Base-by-base conservation (phyloP, 2,888 invertebrate genomes). In the Cylindroiulus punctatus region DNA sequence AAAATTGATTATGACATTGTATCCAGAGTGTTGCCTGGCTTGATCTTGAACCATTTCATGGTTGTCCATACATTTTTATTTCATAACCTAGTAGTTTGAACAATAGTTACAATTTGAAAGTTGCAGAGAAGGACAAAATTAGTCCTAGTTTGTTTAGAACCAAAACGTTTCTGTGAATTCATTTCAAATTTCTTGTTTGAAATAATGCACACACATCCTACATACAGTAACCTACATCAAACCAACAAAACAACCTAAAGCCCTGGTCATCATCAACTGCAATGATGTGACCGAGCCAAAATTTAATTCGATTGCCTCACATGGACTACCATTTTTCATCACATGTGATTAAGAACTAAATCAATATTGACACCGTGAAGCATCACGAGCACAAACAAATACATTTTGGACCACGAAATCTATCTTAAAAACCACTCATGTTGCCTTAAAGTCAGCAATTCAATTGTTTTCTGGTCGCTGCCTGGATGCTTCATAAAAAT, bases 401-500 rank as follows among this genome's bases (percentile, higher is more conserved):
- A 76, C 76, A 76, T 30, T 26, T 76, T 26, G 30, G 76, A 76
- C 76, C 76, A 14, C 76, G 1, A 0, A 30, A 22, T 30, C 76
- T 26, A 76, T 76, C 76, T 30, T 76, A 30, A 76, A 76, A 76
- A 76, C 76, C 76, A 76, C 76, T 76, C 76, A 76, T 30, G 76
- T 76, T 76, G 76, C 30, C 76, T 76, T 76, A 76, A 76, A 76
- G 30, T 30, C 76, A 76, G 76, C 76, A 76, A 76, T 76, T 76
- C 76, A 76, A 76, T 30, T 30, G 76, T 76, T 76, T 76, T 76
- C 26, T 76, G 76, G 76, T 30, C 76, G 30, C 26, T 76, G 76
- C 76, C 76, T 76, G 30, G 26, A 76, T 76, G 30, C 30, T 76
- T 76, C 76, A 76, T 76, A 76, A 76, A 76, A 76, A 14, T 76